A percentile compares a stretch with the other conserved stretches of the same genome.
These are phyloP conservation scores for Etheostoma cragini DNA, from an alignment of 2,113 vertebrate species.

Conservation along the genomic window DNA sequence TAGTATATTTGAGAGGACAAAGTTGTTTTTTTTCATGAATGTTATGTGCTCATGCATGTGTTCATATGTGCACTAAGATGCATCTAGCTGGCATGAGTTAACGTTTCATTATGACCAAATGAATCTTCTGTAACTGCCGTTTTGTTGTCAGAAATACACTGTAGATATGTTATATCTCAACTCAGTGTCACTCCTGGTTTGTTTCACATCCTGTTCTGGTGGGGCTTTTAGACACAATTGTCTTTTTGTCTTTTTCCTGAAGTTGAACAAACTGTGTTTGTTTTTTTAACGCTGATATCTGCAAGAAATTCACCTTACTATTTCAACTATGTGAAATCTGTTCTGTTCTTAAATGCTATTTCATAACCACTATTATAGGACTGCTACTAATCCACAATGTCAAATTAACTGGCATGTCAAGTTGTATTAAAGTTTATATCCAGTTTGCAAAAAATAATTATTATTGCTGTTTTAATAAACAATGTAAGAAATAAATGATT, in stretches of 20 bases:
- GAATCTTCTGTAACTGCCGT: conserved; percentile 53
- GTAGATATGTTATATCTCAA: conserved; percentile 41
- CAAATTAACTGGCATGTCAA: conserved; percentile 75
- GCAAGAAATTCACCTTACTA: conserved; percentile 24
- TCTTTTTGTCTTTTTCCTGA: conserved; percentile 42
- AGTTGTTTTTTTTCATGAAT: conserved; percentile 68
- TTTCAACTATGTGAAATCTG: conserved; percentile 39
- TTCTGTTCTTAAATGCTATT: conserved; percentile 63
- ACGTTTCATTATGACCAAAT: conserved; percentile 61
- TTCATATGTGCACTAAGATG: conserved; percentile 69
- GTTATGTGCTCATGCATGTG: conserved; percentile 78
- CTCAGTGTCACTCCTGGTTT: conserved; percentile 47
- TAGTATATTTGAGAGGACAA: conserved; percentile 55
- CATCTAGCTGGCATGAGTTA: conserved; percentile 70
- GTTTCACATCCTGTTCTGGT: conserved; percentile 56
- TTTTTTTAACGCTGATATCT: conserved; percentile 4
- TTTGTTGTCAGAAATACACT: conserved; percentile 52
- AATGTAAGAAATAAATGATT: conserved; percentile 78
- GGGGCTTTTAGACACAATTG: conserved; percentile 47
- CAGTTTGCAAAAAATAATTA: conserved; percentile 81
- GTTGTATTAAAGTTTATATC: conserved; percentile 79
- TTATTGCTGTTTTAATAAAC: conserved; percentile 72
- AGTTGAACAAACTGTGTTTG: conserved; percentile 18
- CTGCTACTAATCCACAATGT: conserved; percentile 58
- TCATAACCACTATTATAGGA: conserved; percentile 66